Evolutionary conservation across 2,113 vertebrate species (phyloP).

Genomic region (Thamnophis sirtalis): DNA sequence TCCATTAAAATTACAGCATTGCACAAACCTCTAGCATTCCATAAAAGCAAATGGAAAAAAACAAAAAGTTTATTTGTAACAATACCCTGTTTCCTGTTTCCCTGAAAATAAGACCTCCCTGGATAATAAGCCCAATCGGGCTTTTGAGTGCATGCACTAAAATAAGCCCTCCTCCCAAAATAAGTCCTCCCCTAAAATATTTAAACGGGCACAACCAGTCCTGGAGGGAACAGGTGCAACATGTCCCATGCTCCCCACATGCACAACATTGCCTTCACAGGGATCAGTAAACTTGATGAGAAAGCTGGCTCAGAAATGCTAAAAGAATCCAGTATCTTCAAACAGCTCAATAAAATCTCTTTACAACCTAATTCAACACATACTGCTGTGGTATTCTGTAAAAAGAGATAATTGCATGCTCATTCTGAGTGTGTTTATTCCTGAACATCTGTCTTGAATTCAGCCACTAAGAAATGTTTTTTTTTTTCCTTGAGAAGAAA

Average conservation of each 20-base stretch:
- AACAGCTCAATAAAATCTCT: conserved; percentile 20
- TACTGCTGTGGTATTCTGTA: conserved; percentile 28
- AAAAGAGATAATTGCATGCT: conserved; percentile 1
- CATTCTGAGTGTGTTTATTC: not conserved
- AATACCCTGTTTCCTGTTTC: too few relatives aligned
- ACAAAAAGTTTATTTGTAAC: not conserved
- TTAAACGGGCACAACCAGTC: too few relatives aligned
- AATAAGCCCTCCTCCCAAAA: too few relatives aligned
- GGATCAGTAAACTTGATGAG: conserved; percentile 26
- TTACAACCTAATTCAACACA: not conserved
- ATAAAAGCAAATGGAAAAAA: not conserved
- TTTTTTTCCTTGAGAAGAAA: not conserved
- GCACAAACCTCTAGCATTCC: not conserved
- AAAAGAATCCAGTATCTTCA: not conserved
- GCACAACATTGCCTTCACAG: not conserved
- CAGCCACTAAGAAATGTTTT: not conserved
- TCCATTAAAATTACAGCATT: not conserved
- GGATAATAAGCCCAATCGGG: too few relatives aligned
- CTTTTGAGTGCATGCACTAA: too few relatives aligned
- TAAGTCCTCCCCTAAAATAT: too few relatives aligned
- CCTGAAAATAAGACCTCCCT: too few relatives aligned
- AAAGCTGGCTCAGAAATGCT: conserved; percentile 8
- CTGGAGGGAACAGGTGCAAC: too few relatives aligned
- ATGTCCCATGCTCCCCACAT: too few relatives aligned
- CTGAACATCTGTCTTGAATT: not conserved